Base-by-base conservation (phyloP, 1,140 invertebrate genomes). In the Zaprionus kolodkinae region DNA sequence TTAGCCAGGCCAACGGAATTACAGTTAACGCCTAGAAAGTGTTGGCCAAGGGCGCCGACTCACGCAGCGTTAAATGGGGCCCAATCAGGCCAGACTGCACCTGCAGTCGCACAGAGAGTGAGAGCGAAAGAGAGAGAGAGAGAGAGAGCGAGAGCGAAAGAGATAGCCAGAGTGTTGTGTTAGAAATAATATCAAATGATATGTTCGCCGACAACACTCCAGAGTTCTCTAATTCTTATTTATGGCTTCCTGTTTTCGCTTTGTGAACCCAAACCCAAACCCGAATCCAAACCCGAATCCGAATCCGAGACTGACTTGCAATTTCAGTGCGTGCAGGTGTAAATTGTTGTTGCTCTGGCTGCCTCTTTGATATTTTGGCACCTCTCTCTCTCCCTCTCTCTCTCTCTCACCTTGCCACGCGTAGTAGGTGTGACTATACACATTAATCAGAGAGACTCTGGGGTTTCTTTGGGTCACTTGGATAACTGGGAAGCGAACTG, bases 121-220 rank as follows among this genome's bases (percentile, higher is more conserved):
- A 21, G 21, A 10, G 33, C 10, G 33, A 9, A 7, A 9, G 33
- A 6, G 33, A 35, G 33, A 27, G 43, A 33, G 9, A n/a, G 21
- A 21, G 38, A 38, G 33, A 54, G 25, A 63, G 43, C 27, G n/a
- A n/a, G 33, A 27, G 43, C 38, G 9, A n/a, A 21, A 21, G 38
- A 38, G 33, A 54, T 30, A 63, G 43, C 27, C 62, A 64, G 38
- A 2, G 7, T 43, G 40, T 15, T 38, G 76, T 76, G 77, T 88
- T 89, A 88, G 84, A 89, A 88, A 88, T 89, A 69, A 79, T 88
- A 84, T 76, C 77, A 88, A 89, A 88, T 88, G 74, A 88, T 88
- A 88, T 84, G 84, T 80, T 87, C 59, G 74, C 61, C 48, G 54
- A 50, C 66, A 71, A 50, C 60, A 52, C 33, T 69, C 25, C 40